Evolutionary conservation across 2,797 vertebrate species (phyloP).

Genomic region (Eptatretus atami): DNA sequence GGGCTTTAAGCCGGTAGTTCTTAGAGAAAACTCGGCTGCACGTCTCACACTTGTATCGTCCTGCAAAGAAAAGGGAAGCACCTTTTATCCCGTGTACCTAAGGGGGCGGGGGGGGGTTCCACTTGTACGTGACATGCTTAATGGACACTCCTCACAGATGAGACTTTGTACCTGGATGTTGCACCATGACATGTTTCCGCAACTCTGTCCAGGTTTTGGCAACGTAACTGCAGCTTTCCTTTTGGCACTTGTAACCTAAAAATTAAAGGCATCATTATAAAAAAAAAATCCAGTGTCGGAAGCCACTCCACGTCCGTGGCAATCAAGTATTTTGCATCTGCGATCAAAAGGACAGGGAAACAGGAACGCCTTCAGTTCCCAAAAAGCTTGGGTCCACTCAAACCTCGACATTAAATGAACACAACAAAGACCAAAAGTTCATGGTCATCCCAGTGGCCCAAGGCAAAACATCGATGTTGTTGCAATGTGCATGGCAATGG

Average conservation of each 20-base stretch:
- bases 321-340: too few relatives aligned
- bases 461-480: too few relatives aligned
- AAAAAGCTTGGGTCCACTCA: too few relatives aligned
- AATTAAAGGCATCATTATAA: neutral
- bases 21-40: constrained; percentile 33
- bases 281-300: neutral
- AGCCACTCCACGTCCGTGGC: neutral
- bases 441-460: too few relatives aligned
- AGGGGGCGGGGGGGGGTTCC: neutral
- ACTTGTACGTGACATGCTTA: neutral
- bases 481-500: too few relatives aligned
- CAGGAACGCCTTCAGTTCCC: too few relatives aligned
- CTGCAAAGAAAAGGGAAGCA: neutral
- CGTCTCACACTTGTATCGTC: constrained; percentile 16
- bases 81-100: too few relatives aligned
- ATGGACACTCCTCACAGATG: neutral
- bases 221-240: constrained; percentile 25
- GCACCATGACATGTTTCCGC: constrained; percentile 25
- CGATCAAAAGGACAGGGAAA: neutral
- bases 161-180: constrained; percentile 26
- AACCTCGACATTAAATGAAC: too few relatives aligned
- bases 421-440: too few relatives aligned
- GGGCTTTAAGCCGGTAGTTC: constrained; percentile 27
- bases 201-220: constrained; percentile 57
- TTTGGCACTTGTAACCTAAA: constrained; percentile 41